These are phyloP conservation scores for Porites rus DNA, from an alignment of 92 coral and sea anemone species.

Conservation along the genomic window DNA sequence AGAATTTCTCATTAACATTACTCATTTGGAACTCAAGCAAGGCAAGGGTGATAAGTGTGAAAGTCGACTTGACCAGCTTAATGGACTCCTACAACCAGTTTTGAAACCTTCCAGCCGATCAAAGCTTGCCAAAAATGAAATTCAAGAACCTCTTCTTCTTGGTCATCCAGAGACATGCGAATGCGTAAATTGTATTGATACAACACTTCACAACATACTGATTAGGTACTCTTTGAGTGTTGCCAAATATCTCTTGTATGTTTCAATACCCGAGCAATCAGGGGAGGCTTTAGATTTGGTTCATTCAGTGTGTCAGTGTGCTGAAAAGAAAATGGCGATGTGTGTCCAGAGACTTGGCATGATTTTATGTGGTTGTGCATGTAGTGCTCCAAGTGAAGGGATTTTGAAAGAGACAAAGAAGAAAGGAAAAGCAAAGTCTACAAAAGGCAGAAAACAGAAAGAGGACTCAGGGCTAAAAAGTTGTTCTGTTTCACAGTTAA, in stretches of 20 bases:
- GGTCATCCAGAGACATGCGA: conserved; percentile 68
- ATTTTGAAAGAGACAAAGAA: conserved; percentile 37
- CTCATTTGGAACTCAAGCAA: conserved; percentile 72
- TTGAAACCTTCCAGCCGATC: background rate
- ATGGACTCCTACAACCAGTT: conserved; percentile 29
- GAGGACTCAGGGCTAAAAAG: background rate
- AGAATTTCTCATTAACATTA: conserved; percentile 73
- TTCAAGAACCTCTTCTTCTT: conserved; percentile 59
- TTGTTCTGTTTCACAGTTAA: conserved; percentile 35
- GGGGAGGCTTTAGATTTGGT: conserved; percentile 41
- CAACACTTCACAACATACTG: conserved; percentile 65
- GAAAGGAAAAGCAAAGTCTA: conserved; percentile 52
- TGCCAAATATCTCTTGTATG: conserved; percentile 61
- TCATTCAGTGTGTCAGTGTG: conserved; percentile 64
- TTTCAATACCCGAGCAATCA: conserved; percentile 51
- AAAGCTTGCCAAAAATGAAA: conserved; percentile 5
- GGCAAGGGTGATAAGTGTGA: conserved; percentile 65
- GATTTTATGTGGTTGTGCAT: background rate
- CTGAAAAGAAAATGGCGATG: conserved; percentile 32
- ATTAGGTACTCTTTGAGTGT: conserved; percentile 45
- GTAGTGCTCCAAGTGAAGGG: background rate
- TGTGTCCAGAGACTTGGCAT: conserved; percentile 57
- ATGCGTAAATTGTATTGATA: conserved; percentile 76
- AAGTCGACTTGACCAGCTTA: conserved; percentile 58
- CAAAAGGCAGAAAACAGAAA: conserved; percentile 49